Conservation (phyloP, 2,113 vertebrate species). For the Otus sunia region DNA sequence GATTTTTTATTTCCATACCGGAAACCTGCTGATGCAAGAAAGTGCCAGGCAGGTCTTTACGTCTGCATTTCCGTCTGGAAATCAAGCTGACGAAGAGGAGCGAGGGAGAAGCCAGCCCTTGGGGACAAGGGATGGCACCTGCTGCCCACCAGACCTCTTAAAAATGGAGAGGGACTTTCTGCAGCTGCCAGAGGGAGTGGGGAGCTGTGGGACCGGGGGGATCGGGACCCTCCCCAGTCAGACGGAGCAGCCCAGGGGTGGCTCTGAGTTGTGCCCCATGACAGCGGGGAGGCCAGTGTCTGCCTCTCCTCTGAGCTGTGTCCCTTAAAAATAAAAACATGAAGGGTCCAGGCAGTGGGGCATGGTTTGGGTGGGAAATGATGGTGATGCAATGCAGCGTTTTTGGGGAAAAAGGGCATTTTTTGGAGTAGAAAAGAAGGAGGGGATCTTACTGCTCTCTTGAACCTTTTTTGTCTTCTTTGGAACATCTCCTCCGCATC, state of each 20-base stretch:
- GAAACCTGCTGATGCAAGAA: neutral
- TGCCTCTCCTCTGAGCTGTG: neutral
- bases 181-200: neutral
- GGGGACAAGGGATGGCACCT: neutral
- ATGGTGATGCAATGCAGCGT: accelerated
- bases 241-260: accelerated
- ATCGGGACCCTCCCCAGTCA: accelerated
- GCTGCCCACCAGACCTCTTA: neutral
- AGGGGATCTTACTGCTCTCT: neutral
- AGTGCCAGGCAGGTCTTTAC: neutral
- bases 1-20: neutral
- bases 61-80: neutral
- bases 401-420: neutral
- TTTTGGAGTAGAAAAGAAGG: neutral
- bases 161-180: neutral
- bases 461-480: neutral
- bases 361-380: neutral
- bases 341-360: neutral
- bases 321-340: neutral
- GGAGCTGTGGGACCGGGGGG: accelerated
- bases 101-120: accelerated
- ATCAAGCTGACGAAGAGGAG: neutral
- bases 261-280: accelerated
- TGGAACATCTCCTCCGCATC: neutral
- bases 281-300: accelerated